Percentiles rank a stretch among this genome's conserved stretches.
These are phyloP conservation scores for Caradrina clavipalpis DNA, from an alignment of 2,888 invertebrate genomes.

Conservation along the genomic window DNA sequence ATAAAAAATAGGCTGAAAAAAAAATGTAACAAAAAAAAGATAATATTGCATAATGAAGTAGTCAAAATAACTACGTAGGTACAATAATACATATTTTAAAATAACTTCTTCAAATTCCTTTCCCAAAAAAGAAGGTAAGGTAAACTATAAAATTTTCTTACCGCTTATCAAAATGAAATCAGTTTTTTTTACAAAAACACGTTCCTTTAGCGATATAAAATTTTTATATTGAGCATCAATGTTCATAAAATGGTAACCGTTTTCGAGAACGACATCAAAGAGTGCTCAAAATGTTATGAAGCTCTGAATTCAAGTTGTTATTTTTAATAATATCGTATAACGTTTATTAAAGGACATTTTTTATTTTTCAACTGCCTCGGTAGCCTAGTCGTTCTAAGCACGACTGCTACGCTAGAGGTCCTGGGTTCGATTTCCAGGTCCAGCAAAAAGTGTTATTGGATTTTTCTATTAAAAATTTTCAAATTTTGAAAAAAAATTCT, in stretches of 20 bases:
- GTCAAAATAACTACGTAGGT: too few species aligned
- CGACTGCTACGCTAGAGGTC: too few species aligned
- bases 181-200: slow-evolving; percentile 17
- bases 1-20: too few species aligned
- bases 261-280: slow-evolving; percentile 47
- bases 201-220: slow-evolving; percentile 18
- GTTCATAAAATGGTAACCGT: slow-evolving; percentile 56
- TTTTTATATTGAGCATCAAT: slow-evolving; percentile 39
- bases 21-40: too few species aligned
- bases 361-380: slow-evolving; percentile 34
- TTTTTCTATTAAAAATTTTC: too few species aligned
- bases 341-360: slow-evolving; percentile 45
- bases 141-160: background rate
- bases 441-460: too few species aligned
- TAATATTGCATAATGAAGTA: too few species aligned
- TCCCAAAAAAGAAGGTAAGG: background rate
- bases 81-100: too few species aligned
- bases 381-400: too few species aligned
- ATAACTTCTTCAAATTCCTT: too few species aligned
- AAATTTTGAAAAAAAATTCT: too few species aligned
- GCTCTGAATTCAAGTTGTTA: slow-evolving; percentile 57
- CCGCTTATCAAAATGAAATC: slow-evolving; percentile 8
- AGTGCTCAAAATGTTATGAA: slow-evolving; percentile 56
- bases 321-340: slow-evolving; percentile 58
- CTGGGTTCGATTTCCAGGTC: too few species aligned